A percentile compares a stretch with the other conserved stretches of the same genome.
Conservation (phyloP, 2,888 invertebrate species). For the Crematogaster levior region DNA sequence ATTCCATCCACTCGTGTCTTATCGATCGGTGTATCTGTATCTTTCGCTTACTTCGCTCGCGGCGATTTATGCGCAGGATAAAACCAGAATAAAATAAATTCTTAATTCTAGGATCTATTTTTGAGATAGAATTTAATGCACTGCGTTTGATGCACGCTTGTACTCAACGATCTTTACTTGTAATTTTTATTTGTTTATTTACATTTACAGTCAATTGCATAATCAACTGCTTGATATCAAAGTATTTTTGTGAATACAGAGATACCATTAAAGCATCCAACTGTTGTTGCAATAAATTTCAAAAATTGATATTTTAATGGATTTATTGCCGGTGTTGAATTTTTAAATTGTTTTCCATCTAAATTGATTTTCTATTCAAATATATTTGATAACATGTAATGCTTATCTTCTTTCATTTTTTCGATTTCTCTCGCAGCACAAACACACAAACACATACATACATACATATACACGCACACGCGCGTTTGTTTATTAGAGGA, state of each 20-base stretch:
- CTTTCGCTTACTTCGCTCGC: conserved; percentile 27
- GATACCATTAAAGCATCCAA: neutral
- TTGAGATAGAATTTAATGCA: neutral
- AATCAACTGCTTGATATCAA: neutral
- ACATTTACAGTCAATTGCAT: neutral
- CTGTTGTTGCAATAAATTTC: neutral
- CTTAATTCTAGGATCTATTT: neutral
- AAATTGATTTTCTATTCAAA: neutral
- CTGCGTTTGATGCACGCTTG: neutral
- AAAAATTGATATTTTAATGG: neutral
- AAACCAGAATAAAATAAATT: neutral
- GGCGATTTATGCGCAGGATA: neutral
- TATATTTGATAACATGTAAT: neutral
- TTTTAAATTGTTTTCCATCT: neutral
- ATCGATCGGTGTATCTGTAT: conserved; percentile 20
- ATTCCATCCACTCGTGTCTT: conserved; percentile 38
- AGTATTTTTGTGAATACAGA: neutral
- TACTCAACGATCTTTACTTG: neutral
- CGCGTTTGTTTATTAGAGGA: conserved; percentile 2
- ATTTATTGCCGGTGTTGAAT: neutral
- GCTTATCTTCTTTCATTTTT: neutral
- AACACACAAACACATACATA: neutral
- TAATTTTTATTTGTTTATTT: neutral
- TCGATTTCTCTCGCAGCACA: neutral
- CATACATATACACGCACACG: neutral